Base-by-base conservation (phyloP, 2,113 vertebrate species). In the Colistium nudipinnis region DNA sequence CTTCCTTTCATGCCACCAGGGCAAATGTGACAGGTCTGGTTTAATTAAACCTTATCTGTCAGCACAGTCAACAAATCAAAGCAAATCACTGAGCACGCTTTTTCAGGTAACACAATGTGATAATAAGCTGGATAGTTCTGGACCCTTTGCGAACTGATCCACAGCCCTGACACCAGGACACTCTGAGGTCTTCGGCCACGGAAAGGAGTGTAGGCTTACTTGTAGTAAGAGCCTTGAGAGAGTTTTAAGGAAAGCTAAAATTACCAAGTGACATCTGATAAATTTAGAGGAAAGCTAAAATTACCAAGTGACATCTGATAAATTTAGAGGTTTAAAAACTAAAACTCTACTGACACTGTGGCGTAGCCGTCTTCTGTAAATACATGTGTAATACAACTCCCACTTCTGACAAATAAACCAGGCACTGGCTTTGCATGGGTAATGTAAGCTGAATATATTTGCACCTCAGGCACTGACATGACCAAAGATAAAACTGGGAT, bases 201-300 rank as follows among this genome's bases (percentile, higher is more conserved):
- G 38, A 53, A 13, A 11, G 9, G 36, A 66, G 69, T n/a, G 41
- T 43, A n/a, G 41, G 47, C 30, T 43, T 55, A 66, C 35, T 31
- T 81, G 65, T 66, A 63, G 55, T 70, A 67, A 11, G 1, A 38
- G 60, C 60, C 70, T 61, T 55, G 48, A 78, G 56, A 70, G 8
- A 11, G 67, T 64, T 87, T 76, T 30, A 78, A 61, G 47, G 28
- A n/a, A n/a, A 28, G 57, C 63, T 85, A 78, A 80, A 81, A 84
- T 85, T 80, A 81, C 72, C 78, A 78, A 71, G 69, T 84, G 67
- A 54, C 59, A 74, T 64, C 55, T 41, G 74, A 85, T 54, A 85
- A 70, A 78, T 77, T 76, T 79, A 78, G 66, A 80, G 74, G 8
- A n/a, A n/a, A 28, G 57, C 63, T 85, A 78, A 80, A 81, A 84